Base-by-base conservation (phyloP, 2,113 vertebrate genomes). In the Planiliza haematocheilus region DNA sequence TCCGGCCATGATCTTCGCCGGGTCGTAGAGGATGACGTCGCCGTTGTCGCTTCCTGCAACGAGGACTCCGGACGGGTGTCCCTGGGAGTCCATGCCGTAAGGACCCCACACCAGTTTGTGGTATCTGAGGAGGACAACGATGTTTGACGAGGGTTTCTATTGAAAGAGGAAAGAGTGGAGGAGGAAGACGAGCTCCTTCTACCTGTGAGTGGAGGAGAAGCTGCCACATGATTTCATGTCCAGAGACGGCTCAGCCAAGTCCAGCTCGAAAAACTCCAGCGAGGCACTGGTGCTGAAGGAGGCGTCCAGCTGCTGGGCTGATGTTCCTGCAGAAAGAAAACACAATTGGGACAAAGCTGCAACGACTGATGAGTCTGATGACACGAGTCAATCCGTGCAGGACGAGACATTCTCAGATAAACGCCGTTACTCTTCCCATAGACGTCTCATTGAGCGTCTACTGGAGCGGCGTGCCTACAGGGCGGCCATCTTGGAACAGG, bases 51-150 rank as follows among this genome's bases (percentile, higher is more conserved):
- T 96, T 20, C 98, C 97, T 1, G 97, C 96, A 67, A 99, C 94
- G 14, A 99, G 91, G 50, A 99, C 93, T 38, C 98, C 97, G 0
- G 96, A 95, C 2, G 94, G 77, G 30, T 72, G 90, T 34, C 91
- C 92, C 38, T 92, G 77, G 0, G 84, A 70, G 12, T 91, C 90
- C 87, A 94, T 94, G 13, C 90, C 95, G 71, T 95, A 94, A 0
- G 97, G 94, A 11, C 96, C 95, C 98, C 98, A 99, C 49, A 97
- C 96, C 79, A 99, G 92, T 67, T 97, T 98, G 91, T 99, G 97
- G 87, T 98, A 99, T 88, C 97, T 99, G 86, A 7, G 11, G 4
- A 30, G 24, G 24, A 30, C 24, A 30, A 30, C 5, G 24, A 30
- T 5, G 24, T 30, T 5, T 30, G 24, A 30, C 21, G 37, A 37